phyloP scores from a whole-genome alignment of 2,888 invertebrate genomes.

The Amiota mariae region DNA sequence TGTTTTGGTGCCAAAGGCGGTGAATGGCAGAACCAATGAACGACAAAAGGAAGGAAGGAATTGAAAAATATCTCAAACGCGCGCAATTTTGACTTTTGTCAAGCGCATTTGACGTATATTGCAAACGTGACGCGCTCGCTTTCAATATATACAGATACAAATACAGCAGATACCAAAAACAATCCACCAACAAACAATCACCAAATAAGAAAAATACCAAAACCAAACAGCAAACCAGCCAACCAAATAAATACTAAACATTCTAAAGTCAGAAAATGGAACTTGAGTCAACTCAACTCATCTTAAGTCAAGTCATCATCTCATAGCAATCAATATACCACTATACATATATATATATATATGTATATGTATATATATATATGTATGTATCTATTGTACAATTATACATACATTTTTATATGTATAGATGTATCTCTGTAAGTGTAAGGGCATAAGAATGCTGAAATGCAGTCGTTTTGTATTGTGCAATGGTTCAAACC shows the following conservation, averaged over 20 bases:
- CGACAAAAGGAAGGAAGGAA: not conserved
- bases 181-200: conserved; percentile 29
- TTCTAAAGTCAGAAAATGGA: not conserved
- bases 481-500: not conserved
- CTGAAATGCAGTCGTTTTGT: too few relatives aligned
- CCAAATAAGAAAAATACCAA: conserved; percentile 31
- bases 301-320: not conserved
- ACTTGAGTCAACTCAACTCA: not conserved
- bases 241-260: conserved; percentile 30
- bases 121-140: conserved; percentile 60
- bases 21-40: not conserved
- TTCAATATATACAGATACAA: not conserved
- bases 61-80: not conserved
- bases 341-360: too few relatives aligned
- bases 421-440: too few relatives aligned
- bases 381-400: too few relatives aligned
- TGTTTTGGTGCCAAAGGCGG: conserved; percentile 52
- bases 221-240: conserved; percentile 27
- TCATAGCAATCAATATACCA: not conserved
- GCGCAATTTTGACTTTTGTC: conserved; percentile 42
- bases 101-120: conserved; percentile 67
- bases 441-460: too few relatives aligned
- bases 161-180: not conserved
- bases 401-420: too few relatives aligned
- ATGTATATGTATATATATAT: too few relatives aligned